Evolutionary conservation across 2,113 vertebrate species (phyloP).

Genomic region (Indri indri): DNA sequence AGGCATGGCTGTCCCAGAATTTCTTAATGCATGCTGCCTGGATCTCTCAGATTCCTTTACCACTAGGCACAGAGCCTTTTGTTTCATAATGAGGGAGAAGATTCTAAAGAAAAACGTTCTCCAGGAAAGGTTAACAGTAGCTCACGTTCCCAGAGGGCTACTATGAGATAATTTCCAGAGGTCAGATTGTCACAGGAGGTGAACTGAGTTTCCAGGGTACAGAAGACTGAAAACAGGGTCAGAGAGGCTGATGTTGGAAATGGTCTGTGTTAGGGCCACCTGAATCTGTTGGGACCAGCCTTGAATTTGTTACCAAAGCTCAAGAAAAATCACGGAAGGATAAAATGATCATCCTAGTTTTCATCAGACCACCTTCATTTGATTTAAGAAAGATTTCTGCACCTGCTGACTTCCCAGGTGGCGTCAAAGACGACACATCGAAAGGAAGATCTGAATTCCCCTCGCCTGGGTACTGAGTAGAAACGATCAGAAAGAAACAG

Average conservation of each 20-base stretch:
- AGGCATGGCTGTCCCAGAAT: neutral
- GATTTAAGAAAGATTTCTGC: neutral
- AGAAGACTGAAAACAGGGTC: neutral
- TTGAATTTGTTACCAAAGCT: neutral
- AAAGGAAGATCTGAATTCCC: neutral
- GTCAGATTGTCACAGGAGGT: neutral
- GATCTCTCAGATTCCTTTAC: neutral
- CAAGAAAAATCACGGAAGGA: neutral
- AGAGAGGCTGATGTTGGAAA: neutral
- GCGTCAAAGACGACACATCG: neutral
- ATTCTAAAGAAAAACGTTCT: neutral
- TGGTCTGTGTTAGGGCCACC: accelerated
- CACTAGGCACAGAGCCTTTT: neutral
- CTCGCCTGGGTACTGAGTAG: neutral
- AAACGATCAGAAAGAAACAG: neutral
- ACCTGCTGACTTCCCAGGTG: neutral
- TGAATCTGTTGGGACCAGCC: neutral
- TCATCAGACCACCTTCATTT: neutral
- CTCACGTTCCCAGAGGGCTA: neutral
- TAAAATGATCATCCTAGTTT: neutral
- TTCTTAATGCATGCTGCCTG: neutral
- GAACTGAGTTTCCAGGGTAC: neutral
- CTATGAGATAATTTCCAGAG: neutral
- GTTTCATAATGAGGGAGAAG: neutral
- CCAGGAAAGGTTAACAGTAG: neutral